Evolutionary conservation across 1,140 invertebrate species (phyloP).

Genomic region (Trichoplusia ni): DNA sequence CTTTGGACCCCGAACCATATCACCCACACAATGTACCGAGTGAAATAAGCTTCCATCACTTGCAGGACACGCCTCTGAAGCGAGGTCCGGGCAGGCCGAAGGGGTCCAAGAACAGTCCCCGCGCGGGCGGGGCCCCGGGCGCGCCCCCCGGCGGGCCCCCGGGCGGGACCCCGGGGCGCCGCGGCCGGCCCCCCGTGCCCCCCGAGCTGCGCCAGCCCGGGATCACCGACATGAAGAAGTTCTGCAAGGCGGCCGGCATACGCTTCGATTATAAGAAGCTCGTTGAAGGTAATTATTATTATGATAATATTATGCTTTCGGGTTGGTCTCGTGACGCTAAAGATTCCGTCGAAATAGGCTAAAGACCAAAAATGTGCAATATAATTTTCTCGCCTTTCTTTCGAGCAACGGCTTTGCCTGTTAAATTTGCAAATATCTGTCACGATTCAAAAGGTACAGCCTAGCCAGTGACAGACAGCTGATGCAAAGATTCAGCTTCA

Average conservation of each 20-base stretch:
- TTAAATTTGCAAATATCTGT: too few relatives aligned
- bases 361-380: too few relatives aligned
- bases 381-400: too few relatives aligned
- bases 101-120: constrained; percentile 63
- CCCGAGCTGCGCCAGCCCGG: constrained; percentile 71
- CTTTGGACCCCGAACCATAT: background rate
- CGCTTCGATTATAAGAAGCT: constrained; percentile 79
- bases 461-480: too few relatives aligned
- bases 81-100: constrained; percentile 75
- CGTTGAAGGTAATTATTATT: constrained; percentile 62
- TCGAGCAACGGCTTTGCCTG: too few relatives aligned
- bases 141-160: constrained; percentile 32
- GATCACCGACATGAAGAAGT: constrained; percentile 79
- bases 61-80: constrained; percentile 64
- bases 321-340: too few relatives aligned
- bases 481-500: too few relatives aligned
- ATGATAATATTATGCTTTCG: too few relatives aligned
- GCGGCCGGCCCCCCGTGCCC: constrained; percentile 69
- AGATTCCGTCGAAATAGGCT: too few relatives aligned
- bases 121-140: constrained; percentile 34
- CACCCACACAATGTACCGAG: background rate
- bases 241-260: constrained; percentile 77
- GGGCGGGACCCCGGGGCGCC: constrained; percentile 35
- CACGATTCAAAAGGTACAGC: too few relatives aligned
- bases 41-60: constrained; percentile 4